Conservation (phyloP, 2,888 invertebrate genomes). For the Idaea dimidiata region DNA sequence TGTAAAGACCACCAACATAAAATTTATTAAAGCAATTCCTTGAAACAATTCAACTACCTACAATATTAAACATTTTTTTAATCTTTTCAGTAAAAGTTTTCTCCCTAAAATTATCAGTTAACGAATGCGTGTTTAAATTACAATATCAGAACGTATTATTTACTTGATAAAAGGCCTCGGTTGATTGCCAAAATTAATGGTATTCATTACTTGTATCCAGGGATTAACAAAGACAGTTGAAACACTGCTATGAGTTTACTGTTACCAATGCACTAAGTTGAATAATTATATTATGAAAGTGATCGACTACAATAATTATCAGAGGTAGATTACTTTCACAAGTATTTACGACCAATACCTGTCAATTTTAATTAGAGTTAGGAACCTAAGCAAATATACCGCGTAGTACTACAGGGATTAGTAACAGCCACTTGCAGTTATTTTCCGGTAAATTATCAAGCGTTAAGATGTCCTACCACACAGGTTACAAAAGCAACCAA, state of each 20-base stretch:
- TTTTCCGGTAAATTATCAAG: conserved; percentile 15
- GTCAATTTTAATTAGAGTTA: conserved; percentile 45
- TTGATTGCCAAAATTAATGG: conserved; percentile 20
- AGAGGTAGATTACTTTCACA: conserved; percentile 34
- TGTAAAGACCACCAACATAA: neutral
- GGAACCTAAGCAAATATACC: conserved; percentile 24
- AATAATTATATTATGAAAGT: neutral
- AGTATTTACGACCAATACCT: conserved; percentile 44
- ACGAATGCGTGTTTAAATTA: conserved; percentile 25
- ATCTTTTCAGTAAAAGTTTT: conserved; percentile 3
- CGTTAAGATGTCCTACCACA: neutral
- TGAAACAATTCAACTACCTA: conserved; percentile 1
- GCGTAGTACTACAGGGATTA: neutral
- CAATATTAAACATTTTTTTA: conserved; percentile 13
- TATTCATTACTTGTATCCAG: conserved; percentile 10
- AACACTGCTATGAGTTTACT: conserved; percentile 2
- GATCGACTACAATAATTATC: neutral
- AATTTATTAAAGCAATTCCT: conserved; percentile 15
- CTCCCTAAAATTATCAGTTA: conserved; percentile 25
- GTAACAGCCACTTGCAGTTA: neutral
- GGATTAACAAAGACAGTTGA: conserved; percentile 29
- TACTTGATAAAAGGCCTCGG: conserved; percentile 29
- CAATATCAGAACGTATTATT: conserved; percentile 28
- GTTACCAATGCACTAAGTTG: neutral
- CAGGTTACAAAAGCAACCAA: neutral